A percentile compares a stretch with the other conserved stretches of the same genome.
phyloP scores from a whole-genome alignment of 2,113 vertebrate species.

The Conger conger region DNA sequence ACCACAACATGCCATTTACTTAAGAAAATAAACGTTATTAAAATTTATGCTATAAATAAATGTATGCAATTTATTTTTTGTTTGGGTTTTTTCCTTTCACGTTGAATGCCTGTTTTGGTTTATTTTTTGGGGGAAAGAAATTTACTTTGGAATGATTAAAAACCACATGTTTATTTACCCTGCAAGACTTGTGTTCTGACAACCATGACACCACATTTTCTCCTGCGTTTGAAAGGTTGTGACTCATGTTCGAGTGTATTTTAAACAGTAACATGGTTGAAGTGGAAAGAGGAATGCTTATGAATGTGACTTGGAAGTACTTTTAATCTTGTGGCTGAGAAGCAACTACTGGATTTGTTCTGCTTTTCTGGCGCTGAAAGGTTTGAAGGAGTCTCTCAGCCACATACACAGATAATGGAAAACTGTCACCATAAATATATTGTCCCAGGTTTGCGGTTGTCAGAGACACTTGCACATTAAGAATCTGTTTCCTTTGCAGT shows the following conservation, averaged over 20 bases:
- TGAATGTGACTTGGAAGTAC: conserved; percentile 15
- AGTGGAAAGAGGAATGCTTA: conserved; percentile 13
- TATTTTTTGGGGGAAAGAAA: too few relatives aligned
- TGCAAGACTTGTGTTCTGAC: not conserved
- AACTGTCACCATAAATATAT: conserved; percentile 27
- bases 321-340: conserved; percentile 17
- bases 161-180: too few relatives aligned
- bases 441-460: conserved; percentile 2
- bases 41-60: too few relatives aligned
- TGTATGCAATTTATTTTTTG: too few relatives aligned
- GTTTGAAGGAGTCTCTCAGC: not conserved
- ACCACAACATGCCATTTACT: too few relatives aligned
- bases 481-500: not conserved
- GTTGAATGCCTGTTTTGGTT: too few relatives aligned
- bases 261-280: not conserved
- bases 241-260: not conserved
- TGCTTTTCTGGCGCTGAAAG: conserved; percentile 10
- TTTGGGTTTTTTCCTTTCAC: too few relatives aligned
- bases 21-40: too few relatives aligned
- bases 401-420: conserved; percentile 23
- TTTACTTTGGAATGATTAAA: too few relatives aligned
- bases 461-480: conserved; percentile 4
- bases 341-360: conserved; percentile 4
- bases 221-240: not conserved
- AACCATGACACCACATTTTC: not conserved